Evolutionary conservation across 1,140 invertebrate genomes (phyloP).

Genomic region (Vanessa atalanta): DNA sequence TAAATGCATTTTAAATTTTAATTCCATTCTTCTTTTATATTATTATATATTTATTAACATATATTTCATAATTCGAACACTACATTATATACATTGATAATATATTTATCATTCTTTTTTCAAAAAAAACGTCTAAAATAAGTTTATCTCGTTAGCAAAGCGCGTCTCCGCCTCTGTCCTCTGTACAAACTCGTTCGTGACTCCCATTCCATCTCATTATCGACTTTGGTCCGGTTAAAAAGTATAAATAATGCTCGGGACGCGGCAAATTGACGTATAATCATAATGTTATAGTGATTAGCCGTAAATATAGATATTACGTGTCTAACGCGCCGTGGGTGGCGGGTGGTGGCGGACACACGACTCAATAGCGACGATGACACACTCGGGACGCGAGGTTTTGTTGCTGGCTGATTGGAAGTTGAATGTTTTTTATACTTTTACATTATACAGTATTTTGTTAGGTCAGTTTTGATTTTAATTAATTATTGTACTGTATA

Average conservation of each 20-base stretch:
- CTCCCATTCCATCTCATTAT: slow-evolving; percentile 70
- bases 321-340: slow-evolving; percentile 54
- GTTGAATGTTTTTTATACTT: neutral
- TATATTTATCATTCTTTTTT: too few species aligned
- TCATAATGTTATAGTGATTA: slow-evolving; percentile 68
- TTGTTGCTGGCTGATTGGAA: neutral
- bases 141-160: neutral
- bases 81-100: too few species aligned
- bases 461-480: neutral
- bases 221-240: slow-evolving; percentile 70
- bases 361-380: slow-evolving; percentile 14
- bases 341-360: slow-evolving; percentile 37
- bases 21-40: too few species aligned
- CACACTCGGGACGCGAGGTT: neutral
- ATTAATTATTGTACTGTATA: too few species aligned
- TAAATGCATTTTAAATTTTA: too few species aligned
- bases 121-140: neutral
- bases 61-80: too few species aligned
- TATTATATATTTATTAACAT: too few species aligned
- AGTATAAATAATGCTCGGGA: slow-evolving; percentile 68
- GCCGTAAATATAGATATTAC: slow-evolving; percentile 74
- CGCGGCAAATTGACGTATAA: slow-evolving; percentile 72
- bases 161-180: slow-evolving; percentile 46
- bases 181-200: slow-evolving; percentile 65
- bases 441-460: neutral